Conservation (phyloP, 2,113 vertebrate genomes). For the Passer montanus region DNA sequence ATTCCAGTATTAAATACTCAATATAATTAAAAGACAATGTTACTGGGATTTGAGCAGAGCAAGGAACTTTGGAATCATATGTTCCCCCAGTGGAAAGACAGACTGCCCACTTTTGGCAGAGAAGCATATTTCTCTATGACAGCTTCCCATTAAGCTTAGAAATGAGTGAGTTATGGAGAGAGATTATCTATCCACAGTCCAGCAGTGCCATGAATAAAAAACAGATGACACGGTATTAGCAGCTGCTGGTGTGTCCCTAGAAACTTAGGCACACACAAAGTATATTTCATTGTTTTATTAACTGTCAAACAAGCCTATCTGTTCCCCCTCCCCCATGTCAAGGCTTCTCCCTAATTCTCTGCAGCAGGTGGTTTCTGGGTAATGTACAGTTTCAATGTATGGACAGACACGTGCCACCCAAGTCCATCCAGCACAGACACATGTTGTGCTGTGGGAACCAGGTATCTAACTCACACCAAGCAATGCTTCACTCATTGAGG, state of each 20-base stretch:
- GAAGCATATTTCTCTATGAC: conserved; percentile 30
- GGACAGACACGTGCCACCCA: accelerated
- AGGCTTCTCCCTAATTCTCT: conserved; percentile 4
- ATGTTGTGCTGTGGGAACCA: neutral
- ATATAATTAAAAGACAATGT: conserved; percentile 26
- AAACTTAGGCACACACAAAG: conserved; percentile 1
- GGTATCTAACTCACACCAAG: neutral
- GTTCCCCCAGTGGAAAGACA: conserved; percentile 22
- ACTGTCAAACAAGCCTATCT: conserved; percentile 26
- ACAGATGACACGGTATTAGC: conserved; percentile 64
- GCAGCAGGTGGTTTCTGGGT: conserved; percentile 33
- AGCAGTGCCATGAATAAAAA: conserved; percentile 62
- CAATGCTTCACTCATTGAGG: neutral
- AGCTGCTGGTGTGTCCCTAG: conserved; percentile 27
- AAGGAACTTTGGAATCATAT: neutral
- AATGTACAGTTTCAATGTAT: neutral
- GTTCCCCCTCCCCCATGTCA: neutral
- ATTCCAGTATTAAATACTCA: conserved; percentile 20
- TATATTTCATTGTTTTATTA: conserved; percentile 61
- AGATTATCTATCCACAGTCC: conserved; percentile 63
- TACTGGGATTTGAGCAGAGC: neutral
- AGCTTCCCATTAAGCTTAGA: conserved; percentile 48
- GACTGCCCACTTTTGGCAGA: conserved; percentile 45
- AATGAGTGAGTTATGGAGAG: conserved; percentile 57
- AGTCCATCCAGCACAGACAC: neutral